Evolutionary conservation across 2,113 vertebrate species (phyloP), one percentile per base, ranked within the genome.

Genomic region (Tenrec ecaudatus): DNA sequence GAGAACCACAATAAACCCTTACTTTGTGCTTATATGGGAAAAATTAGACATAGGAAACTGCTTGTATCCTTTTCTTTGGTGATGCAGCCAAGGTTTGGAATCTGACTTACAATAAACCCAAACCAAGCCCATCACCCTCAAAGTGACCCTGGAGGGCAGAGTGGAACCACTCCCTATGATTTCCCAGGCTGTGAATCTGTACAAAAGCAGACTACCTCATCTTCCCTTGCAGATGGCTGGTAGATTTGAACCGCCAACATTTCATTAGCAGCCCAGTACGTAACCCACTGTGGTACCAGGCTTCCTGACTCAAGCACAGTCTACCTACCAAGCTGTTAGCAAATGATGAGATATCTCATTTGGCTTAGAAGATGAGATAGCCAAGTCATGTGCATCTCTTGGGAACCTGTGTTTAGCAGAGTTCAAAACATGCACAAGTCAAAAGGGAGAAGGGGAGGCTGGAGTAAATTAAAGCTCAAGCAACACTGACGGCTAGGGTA

Each of bases 401-500:
- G 25, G 29, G 58, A 68, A 82, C 38, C 27, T 82, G 19, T 58
- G 47, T 40, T 73, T 60, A 81, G 25, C 31, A 53, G 15, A 4
- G 23, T 81, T 53, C 40, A 6, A 12, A 90, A 17, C 84, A 66
- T 11, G 10, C 81, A 66, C 60, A 86, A 16, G 20, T 90, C 40
- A 1, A 1, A 36, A 25, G 82, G 36, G 73, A 85, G 53, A 62
- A n/a, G 4, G 58, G 7, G 36, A 17, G 9, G 66, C 22, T 62
- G 16, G 20, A 62, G 53, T 11, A 68, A 31, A 77, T 19, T 31
- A 31, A 53, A 68, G 19, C 2, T 6, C 3, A 19, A 36, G 2
- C 3, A 22, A 40, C 2, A 20, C 15, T 2, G n/a, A 29, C 1
- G 25, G 2, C 20, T 58, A 9, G 0, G 14, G 81, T 15, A 36